Percentiles rank a stretch among this genome's conserved stretches.
Evolutionary conservation across 2,113 vertebrate genomes (phyloP).

Genomic region (Pristiophorus japonicus): DNA sequence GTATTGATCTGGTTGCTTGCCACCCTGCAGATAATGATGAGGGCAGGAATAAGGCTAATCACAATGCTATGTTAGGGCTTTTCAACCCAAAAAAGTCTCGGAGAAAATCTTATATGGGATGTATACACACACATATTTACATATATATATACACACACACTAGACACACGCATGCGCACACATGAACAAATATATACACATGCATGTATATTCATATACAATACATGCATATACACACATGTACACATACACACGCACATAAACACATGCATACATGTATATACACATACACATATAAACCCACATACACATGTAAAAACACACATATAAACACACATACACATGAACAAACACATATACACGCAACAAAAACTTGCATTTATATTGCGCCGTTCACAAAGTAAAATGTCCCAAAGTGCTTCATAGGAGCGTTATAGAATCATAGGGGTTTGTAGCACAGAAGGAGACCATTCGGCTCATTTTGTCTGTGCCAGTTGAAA

Average conservation of each 20-base stretch:
- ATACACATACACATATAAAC: too few species aligned
- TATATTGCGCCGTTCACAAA: too few species aligned
- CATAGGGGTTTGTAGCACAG: too few species aligned
- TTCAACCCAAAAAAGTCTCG: neutral
- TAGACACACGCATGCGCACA: too few species aligned
- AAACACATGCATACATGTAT: too few species aligned
- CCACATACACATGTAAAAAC: neutral
- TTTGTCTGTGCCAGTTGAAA: too few species aligned
- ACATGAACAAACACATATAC: too few species aligned
- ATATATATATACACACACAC: neutral
- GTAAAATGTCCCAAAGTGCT: too few species aligned
- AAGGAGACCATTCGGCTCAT: too few species aligned
- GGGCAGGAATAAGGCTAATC: neutral
- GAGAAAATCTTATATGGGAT: neutral
- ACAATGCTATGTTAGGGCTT: neutral
- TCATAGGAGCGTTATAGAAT: too few species aligned
- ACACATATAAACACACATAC: neutral
- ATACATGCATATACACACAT: neutral
- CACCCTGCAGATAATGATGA: neutral
- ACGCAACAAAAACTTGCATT: too few species aligned
- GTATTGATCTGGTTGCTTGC: neutral
- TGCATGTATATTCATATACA: neutral
- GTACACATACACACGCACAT: neutral
- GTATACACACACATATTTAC: neutral
- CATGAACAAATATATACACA: too few species aligned